Evolutionary conservation across 1,140 invertebrate species (phyloP).

Genomic region (Mya arenaria): DNA sequence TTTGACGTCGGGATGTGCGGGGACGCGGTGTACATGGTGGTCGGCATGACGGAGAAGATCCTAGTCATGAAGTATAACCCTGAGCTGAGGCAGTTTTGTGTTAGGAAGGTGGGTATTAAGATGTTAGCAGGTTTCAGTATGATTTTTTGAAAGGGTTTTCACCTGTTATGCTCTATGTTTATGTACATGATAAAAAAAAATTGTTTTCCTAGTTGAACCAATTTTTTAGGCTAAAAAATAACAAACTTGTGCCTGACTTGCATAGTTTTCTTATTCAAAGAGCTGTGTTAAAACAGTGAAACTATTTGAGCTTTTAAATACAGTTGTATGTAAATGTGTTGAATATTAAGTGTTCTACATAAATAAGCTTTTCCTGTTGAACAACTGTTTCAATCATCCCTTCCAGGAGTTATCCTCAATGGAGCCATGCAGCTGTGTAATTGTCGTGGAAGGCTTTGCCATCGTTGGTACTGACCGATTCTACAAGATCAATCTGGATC

Average conservation of each 20-base stretch:
- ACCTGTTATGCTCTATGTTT: no score
- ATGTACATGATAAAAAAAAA: no score
- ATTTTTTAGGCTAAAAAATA: no score
- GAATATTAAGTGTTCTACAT: no score
- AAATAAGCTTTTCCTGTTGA: no score
- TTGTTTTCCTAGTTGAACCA: no score
- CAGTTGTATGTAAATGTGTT: neutral
- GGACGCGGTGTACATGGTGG: slow-evolving; percentile 82
- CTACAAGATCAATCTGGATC: slow-evolving; percentile 89
- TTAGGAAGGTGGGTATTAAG: slow-evolving; percentile 76
- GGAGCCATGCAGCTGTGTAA: slow-evolving; percentile 88
- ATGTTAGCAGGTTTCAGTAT: no score
- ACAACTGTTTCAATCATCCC: slow-evolving; percentile 51
- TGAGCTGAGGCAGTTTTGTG: slow-evolving; percentile 72
- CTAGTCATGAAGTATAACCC: slow-evolving; percentile 79
- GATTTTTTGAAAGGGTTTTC: no score
- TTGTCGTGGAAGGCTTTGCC: slow-evolving; percentile 87
- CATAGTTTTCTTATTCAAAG: neutral
- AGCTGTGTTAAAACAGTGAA: no score
- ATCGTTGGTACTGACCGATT: slow-evolving; percentile 91
- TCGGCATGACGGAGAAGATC: slow-evolving; percentile 86
- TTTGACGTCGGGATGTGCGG: slow-evolving; percentile 82
- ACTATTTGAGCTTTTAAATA: no score
- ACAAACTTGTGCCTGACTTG: neutral
- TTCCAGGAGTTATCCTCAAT: slow-evolving; percentile 86